Conservation (phyloP, 2,797 vertebrate species). For the Choloepus didactylus region DNA sequence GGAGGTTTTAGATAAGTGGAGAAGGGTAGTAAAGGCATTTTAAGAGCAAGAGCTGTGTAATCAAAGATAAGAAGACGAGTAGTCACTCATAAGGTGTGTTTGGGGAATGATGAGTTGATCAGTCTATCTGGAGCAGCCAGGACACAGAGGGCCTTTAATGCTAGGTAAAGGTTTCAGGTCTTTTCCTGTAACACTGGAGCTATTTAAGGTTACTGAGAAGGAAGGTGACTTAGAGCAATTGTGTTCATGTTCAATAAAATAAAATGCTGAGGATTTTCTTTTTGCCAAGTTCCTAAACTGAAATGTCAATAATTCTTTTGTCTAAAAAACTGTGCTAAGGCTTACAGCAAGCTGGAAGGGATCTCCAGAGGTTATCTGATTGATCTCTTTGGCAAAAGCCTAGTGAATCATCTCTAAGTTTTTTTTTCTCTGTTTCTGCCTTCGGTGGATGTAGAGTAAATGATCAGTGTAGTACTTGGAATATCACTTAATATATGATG, state of each 20-base stretch:
- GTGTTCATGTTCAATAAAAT: conserved; percentile 53
- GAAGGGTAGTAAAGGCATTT: neutral
- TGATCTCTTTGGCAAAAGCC: conserved; percentile 38
- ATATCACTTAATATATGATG: neutral
- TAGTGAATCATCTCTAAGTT: conserved; percentile 46
- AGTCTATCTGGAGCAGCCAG: neutral
- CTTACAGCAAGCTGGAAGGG: neutral
- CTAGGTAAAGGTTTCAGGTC: neutral
- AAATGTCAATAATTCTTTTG: conserved; percentile 63
- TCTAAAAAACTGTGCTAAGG: neutral
- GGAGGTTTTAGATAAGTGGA: neutral
- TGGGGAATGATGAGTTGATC: neutral
- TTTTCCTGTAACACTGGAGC: neutral
- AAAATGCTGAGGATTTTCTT: conserved; percentile 60
- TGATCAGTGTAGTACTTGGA: neutral
- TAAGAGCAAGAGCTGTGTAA: neutral
- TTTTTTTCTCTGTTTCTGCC: conserved; percentile 5
- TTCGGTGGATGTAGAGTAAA: conserved; percentile 13
- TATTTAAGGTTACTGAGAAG: conserved; percentile 51
- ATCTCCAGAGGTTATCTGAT: conserved; percentile 48
- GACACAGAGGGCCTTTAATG: neutral
- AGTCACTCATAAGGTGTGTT: neutral
- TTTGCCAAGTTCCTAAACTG: conserved; percentile 44
- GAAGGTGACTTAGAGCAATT: conserved; percentile 1
- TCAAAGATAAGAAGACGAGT: neutral